A percentile compares a stretch with the other conserved stretches of the same genome.
Evolutionary conservation across 1,140 invertebrate genomes (phyloP).

Genomic region (Macrocentrus cingulum): DNA sequence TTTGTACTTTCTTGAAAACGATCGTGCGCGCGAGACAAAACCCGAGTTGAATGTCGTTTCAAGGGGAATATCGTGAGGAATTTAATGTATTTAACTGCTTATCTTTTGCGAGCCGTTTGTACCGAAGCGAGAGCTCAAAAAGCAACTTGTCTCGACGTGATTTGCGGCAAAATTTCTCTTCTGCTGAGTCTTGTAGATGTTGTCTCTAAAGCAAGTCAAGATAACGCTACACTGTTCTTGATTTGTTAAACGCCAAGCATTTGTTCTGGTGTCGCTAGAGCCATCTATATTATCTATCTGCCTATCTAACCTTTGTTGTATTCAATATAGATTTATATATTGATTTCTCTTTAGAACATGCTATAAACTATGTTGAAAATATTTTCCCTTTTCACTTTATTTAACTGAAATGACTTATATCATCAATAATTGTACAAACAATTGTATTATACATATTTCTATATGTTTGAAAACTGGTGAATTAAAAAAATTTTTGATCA

Average conservation of each 20-base stretch:
- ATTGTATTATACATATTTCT: no score
- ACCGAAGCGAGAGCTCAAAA: conserved; percentile 7
- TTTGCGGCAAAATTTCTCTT: conserved; percentile 27
- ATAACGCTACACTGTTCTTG: conserved; percentile 34
- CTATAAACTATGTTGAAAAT: neutral
- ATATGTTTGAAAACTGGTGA: no score
- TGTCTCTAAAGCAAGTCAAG: conserved; percentile 42
- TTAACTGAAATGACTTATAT: no score
- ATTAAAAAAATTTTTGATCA: no score
- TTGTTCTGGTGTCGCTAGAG: conserved; percentile 30
- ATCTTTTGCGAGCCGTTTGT: neutral
- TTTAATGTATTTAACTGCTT: neutral
- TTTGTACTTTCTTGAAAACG: no score
- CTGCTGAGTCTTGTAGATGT: conserved; percentile 40
- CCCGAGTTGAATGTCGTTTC: no score
- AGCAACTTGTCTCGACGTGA: conserved; percentile 2
- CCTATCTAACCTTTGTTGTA: neutral
- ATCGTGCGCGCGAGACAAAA: no score
- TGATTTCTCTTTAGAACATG: no score
- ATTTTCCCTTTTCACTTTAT: no score
- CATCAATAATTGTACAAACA: no score
- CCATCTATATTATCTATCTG: conserved; percentile 24
- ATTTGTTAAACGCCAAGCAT: conserved; percentile 45
- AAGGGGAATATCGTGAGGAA: neutral
- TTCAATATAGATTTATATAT: neutral